A percentile compares a stretch with the other conserved stretches of the same genome.
These are phyloP conservation scores for Papilio polyxenes DNA, from an alignment of 1,140 invertebrate species.

Conservation along the genomic window DNA sequence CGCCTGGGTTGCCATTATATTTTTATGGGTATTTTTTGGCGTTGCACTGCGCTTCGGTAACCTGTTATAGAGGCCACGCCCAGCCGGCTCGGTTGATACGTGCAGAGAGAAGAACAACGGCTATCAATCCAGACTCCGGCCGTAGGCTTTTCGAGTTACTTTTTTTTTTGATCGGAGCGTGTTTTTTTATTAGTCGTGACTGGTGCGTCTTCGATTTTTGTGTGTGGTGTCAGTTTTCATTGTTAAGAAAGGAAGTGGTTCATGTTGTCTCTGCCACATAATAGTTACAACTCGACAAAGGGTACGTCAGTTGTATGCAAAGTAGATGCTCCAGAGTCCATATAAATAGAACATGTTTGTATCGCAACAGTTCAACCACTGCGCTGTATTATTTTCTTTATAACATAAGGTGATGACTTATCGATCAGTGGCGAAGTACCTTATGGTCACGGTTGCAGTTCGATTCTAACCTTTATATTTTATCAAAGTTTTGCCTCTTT, in stretches of 20 bases:
- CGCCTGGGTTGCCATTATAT: conserved; percentile 74
- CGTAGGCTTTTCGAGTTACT: conserved; percentile 67
- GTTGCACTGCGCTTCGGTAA: conserved; percentile 71
- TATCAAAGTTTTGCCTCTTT: too few relatives aligned
- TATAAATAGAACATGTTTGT: neutral
- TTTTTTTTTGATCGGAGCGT: conserved; percentile 62
- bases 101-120: conserved; percentile 58
- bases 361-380: neutral
- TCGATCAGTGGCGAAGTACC: neutral
- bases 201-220: conserved; percentile 61
- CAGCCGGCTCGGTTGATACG: conserved; percentile 60
- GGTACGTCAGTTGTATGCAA: conserved; percentile 26
- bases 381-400: neutral
- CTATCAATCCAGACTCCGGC: conserved; percentile 71
- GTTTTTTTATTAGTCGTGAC: conserved; percentile 62
- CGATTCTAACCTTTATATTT: neutral
- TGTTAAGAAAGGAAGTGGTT: conserved; percentile 37
- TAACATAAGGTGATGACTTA: neutral
- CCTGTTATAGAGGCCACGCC: conserved; percentile 75
- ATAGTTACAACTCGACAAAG: conserved; percentile 13
- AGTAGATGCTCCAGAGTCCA: neutral
- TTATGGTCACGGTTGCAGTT: neutral
- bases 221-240: conserved; percentile 59
- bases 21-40: conserved; percentile 80
- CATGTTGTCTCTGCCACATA: neutral